A percentile compares a stretch with the other conserved stretches of the same genome.
These are phyloP conservation scores for Odocoileus virginianus DNA, from an alignment of 2,113 vertebrate genomes.

Conservation along the genomic window DNA sequence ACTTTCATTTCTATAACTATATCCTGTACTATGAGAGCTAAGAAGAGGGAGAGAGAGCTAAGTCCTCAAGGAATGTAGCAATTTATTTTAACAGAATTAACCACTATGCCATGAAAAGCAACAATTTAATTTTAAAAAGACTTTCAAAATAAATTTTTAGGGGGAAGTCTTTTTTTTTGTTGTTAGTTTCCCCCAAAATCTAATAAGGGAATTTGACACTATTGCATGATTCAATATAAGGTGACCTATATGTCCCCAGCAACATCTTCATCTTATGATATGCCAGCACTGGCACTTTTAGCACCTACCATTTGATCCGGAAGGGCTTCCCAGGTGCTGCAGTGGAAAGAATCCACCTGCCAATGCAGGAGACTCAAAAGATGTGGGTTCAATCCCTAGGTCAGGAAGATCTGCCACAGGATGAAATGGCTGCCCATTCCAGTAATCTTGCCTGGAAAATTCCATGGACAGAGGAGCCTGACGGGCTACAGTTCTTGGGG, in stretches of 20 bases:
- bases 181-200: background rate
- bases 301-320: background rate
- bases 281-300: accelerated
- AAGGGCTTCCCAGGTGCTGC: background rate
- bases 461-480: background rate
- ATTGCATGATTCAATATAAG: background rate
- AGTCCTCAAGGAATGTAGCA: background rate
- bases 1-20: background rate
- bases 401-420: background rate
- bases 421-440: background rate
- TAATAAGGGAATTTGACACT: background rate
- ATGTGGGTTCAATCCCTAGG: background rate
- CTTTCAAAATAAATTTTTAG: background rate
- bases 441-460: background rate
- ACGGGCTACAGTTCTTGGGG: accelerated
- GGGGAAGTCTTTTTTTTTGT: too few species aligned
- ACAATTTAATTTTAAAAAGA: background rate
- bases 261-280: background rate
- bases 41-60: background rate
- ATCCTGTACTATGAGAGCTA: background rate
- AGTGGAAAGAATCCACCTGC: background rate
- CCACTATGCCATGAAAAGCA: background rate
- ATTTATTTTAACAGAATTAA: background rate
- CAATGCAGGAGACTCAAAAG: background rate
- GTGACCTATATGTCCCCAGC: background rate